phyloP scores from a whole-genome alignment of 2,797 vertebrate genomes.

The Mustela erminea region DNA sequence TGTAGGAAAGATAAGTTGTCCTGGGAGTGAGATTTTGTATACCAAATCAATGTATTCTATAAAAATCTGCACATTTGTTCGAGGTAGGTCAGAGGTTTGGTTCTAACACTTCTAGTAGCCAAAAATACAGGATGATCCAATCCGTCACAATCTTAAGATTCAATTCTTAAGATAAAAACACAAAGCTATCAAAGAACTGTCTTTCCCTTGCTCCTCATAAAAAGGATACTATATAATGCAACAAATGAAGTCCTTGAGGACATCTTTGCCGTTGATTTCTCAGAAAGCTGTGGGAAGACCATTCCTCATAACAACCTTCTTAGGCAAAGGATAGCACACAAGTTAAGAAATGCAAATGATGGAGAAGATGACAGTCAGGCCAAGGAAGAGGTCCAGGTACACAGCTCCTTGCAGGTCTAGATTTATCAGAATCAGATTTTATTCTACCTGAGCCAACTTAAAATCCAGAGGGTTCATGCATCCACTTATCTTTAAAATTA shows the following conservation, averaged over 20 bases:
- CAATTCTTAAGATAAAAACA: constrained; percentile 38
- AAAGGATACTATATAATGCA: not conserved
- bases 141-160: constrained; percentile 13
- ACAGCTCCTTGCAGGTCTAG: not conserved
- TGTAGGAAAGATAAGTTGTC: not conserved
- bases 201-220: not conserved
- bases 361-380: not conserved
- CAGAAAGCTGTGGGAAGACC: not conserved
- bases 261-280: not conserved
- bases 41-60: not conserved
- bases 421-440: constrained; percentile 37
- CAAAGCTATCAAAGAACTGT: not conserved
- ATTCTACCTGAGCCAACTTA: constrained; percentile 13
- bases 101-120: constrained; percentile 45
- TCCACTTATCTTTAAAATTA: constrained; percentile 55
- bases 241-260: not conserved
- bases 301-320: not conserved
- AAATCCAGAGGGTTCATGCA: constrained; percentile 48
- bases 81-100: not conserved
- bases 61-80: constrained; percentile 45
- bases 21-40: not conserved
- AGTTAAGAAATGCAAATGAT: not conserved
- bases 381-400: not conserved
- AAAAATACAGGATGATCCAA: not conserved
- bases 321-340: not conserved